Evolutionary conservation across 2,888 invertebrate species (phyloP).

Genomic region (Rhagonycha lutea): DNA sequence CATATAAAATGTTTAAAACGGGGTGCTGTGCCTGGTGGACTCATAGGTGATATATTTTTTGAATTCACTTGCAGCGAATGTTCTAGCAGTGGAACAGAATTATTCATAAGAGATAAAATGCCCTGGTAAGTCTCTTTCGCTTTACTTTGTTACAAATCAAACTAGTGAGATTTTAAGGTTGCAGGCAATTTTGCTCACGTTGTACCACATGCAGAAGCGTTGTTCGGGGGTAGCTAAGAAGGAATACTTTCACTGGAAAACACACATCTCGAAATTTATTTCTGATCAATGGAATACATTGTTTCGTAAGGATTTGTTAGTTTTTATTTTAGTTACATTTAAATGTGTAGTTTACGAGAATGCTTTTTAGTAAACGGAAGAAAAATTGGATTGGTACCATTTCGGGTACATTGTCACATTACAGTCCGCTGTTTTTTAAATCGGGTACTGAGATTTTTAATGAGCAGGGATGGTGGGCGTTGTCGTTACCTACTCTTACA

Average conservation of each 20-base stretch:
- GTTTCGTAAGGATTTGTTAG: constrained; percentile 71
- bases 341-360: background rate
- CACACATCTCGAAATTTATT: constrained; percentile 80
- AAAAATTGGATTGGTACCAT: constrained; percentile 87
- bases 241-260: constrained; percentile 86
- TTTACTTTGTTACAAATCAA: background rate
- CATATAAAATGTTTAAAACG: constrained; percentile 70
- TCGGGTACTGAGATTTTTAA: constrained; percentile 74
- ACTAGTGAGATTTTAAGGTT: constrained; percentile 59
- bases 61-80: constrained; percentile 72
- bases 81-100: constrained; percentile 60
- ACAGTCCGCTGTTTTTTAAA: constrained; percentile 74
- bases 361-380: constrained; percentile 69
- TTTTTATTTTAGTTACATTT: constrained; percentile 34
- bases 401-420: constrained; percentile 79
- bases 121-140: constrained; percentile 62
- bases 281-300: constrained; percentile 77
- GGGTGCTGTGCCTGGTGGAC: constrained; percentile 71
- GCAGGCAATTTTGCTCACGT: constrained; percentile 70
- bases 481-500: constrained; percentile 60
- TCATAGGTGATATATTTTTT: constrained; percentile 78
- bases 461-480: constrained; percentile 86
- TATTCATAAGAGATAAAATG: constrained; percentile 66
- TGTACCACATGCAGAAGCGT: constrained; percentile 76
- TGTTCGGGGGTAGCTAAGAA: constrained; percentile 76